Evolutionary conservation across 2,888 invertebrate species (phyloP).

Genomic region (Dysmachus trigonus): DNA sequence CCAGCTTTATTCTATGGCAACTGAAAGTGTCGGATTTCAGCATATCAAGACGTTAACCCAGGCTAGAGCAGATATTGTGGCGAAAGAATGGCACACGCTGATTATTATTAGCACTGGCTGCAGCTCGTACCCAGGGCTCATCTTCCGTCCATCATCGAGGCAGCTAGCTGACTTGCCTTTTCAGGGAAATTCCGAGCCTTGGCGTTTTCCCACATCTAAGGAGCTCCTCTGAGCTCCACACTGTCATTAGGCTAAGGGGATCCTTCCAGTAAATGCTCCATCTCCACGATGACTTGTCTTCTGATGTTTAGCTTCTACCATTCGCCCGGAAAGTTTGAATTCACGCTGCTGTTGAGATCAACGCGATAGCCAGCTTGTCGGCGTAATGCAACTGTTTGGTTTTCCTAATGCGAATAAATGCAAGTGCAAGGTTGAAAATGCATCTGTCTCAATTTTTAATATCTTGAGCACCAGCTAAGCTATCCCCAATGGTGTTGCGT

Average conservation of each 20-base stretch:
- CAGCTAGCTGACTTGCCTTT: background rate
- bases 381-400: background rate
- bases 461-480: background rate
- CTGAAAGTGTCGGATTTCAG: conserved; percentile 9
- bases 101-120: background rate
- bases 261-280: background rate
- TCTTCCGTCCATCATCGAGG: background rate
- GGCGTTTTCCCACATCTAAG: background rate
- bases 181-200: background rate
- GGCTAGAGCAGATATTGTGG: background rate
- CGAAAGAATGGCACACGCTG: background rate
- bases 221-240: background rate
- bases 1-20: background rate
- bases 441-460: background rate
- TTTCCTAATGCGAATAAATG: background rate
- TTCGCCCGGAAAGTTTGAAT: background rate
- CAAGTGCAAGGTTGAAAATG: background rate
- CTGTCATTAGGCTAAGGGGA: background rate
- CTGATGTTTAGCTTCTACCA: background rate
- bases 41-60: conserved; percentile 33
- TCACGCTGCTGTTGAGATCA: background rate
- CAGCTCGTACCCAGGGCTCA: background rate
- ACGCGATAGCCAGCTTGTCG: background rate
- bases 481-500: background rate
- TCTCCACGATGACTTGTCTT: background rate